Evolutionary conservation across 1,140 invertebrate genomes (phyloP).

Genomic region (Bradynema listronoti): DNA sequence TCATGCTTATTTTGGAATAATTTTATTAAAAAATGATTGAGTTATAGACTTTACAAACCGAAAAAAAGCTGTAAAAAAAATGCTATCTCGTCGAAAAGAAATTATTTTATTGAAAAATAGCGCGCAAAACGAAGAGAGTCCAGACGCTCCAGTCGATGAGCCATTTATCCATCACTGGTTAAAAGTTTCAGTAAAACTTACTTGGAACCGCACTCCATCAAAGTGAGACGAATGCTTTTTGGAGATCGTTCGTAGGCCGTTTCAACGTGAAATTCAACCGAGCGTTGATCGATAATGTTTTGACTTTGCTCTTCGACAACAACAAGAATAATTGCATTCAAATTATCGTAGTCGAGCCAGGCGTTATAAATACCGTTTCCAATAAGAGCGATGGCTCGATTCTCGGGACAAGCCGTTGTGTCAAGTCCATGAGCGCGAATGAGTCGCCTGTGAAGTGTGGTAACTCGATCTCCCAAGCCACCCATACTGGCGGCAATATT

Average conservation of each 20-base stretch:
- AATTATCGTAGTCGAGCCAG: conserved; percentile 34
- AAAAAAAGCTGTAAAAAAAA: too few species aligned
- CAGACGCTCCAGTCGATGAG: neutral
- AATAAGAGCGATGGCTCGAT: conserved; percentile 44
- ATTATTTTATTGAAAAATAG: too few species aligned
- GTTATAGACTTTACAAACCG: too few species aligned
- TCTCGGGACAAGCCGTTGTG: conserved; percentile 37
- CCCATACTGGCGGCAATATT: conserved; percentile 89
- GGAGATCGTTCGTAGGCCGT: conserved; percentile 62
- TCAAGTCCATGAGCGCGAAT: conserved; percentile 22
- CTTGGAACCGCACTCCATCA: conserved; percentile 62
- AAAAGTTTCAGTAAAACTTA: neutral
- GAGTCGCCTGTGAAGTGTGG: conserved; percentile 61
- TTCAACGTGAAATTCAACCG: conserved; percentile 77
- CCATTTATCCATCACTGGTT: conserved; percentile 12
- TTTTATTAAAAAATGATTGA: too few species aligned
- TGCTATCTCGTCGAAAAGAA: too few species aligned
- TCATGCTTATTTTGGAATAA: too few species aligned
- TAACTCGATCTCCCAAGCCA: conserved; percentile 69
- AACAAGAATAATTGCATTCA: conserved; percentile 71
- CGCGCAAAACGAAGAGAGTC: too few species aligned
- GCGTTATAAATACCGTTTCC: conserved; percentile 44
- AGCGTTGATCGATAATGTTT: conserved; percentile 69
- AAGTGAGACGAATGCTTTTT: conserved; percentile 67
- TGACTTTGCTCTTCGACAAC: conserved; percentile 74